phyloP scores from a whole-genome alignment of 2,113 vertebrate genomes.

The Tragelaphus strepsiceros region DNA sequence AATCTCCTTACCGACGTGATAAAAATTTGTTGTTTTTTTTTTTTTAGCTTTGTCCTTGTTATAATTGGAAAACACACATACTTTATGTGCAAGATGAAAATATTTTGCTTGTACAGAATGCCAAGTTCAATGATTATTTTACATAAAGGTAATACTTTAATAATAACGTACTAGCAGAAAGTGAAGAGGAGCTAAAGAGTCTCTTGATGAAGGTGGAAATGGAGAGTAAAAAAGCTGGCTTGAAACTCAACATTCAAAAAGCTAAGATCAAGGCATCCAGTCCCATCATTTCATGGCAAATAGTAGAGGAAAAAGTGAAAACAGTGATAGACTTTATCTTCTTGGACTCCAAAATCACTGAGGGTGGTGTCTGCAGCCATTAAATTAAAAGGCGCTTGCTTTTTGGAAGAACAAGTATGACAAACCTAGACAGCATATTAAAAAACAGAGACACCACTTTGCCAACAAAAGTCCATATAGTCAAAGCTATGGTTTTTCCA shows the following conservation, averaged over 20 bases:
- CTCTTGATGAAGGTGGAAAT: not conserved
- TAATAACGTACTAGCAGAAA: not conserved
- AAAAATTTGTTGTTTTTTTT: not conserved
- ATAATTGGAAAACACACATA: not conserved
- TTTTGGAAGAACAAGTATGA: not conserved
- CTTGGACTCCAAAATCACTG: not conserved
- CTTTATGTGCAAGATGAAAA: slow-evolving; percentile 8
- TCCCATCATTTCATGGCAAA: not conserved
- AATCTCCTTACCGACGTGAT: not conserved
- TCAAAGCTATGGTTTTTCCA: not conserved
- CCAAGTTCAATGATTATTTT: not conserved
- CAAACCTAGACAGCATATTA: not conserved
- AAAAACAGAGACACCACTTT: not conserved
- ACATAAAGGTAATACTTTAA: not conserved
- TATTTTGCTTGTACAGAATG: not conserved
- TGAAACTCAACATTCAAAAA: not conserved
- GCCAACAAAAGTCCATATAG: not conserved
- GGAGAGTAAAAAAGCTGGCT: not conserved
- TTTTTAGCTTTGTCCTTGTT: not conserved
- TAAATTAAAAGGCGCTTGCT: not conserved
- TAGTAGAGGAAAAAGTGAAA: not conserved
- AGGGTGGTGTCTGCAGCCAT: not conserved
- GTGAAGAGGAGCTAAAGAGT: not conserved
- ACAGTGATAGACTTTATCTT: not conserved
- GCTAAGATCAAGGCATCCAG: not conserved